phyloP scores from a whole-genome alignment of 2,888 invertebrate species.

The Theretra japonica region DNA sequence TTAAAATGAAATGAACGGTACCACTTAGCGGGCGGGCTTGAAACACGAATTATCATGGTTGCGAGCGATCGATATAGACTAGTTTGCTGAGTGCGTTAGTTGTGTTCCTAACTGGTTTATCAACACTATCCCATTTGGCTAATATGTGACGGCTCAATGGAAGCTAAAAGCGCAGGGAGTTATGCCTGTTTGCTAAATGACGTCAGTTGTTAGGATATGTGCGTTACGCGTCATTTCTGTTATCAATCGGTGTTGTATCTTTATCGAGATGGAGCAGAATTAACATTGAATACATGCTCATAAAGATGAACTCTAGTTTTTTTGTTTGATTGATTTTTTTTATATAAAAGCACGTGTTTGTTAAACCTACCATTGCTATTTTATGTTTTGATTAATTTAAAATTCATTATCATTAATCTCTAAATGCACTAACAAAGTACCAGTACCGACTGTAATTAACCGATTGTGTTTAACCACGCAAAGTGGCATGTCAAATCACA shows the following conservation, averaged over 20 bases:
- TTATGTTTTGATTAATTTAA: too few species aligned
- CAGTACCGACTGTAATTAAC: too few species aligned
- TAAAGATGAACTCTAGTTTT: background rate
- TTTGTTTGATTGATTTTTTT: background rate
- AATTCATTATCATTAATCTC: too few species aligned
- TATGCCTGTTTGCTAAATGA: slow-evolving; percentile 39
- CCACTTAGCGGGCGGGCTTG: slow-evolving; percentile 12
- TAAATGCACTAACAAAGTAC: too few species aligned
- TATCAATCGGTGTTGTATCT: background rate
- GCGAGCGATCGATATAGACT: slow-evolving; percentile 33
- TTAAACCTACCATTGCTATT: too few species aligned
- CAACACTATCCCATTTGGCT: slow-evolving; percentile 29
- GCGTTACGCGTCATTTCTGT: background rate
- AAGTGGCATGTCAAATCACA: background rate
- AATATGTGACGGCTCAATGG: slow-evolving; percentile 46
- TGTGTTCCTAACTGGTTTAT: slow-evolving; percentile 26
- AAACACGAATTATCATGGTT: slow-evolving; percentile 30
- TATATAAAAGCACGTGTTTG: background rate
- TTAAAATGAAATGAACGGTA: slow-evolving; percentile 18
- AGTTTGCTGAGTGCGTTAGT: slow-evolving; percentile 23
- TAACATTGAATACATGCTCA: background rate
- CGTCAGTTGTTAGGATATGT: slow-evolving; percentile 2
- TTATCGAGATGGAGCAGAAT: background rate
- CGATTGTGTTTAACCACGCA: background rate
- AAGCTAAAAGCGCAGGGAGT: slow-evolving; percentile 41